Base-by-base conservation (phyloP, 2,113 vertebrate species). In the Phasianus colchicus region DNA sequence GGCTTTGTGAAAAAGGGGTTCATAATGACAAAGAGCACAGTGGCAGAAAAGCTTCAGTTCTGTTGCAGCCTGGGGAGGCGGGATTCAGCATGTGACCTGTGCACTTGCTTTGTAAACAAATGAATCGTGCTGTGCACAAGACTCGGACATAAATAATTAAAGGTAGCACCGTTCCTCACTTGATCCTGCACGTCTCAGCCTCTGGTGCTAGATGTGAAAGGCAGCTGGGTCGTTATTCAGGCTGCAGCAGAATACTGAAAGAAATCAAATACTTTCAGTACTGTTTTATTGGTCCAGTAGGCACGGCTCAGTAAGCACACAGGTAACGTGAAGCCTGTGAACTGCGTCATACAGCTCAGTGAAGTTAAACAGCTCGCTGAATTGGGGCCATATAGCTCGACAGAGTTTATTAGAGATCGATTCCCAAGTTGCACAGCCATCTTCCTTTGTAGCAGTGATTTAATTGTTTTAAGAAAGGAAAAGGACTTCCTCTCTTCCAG, bases 81-180 rank as follows among this genome's bases (percentile, higher is more conserved):
- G 1, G 4, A 6, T 89, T 55, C 85, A 89, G 91, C 72, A 17
- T 92, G 84, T 85, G 91, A 83, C 84, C 84, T 6, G 9, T 20
- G 74, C 36, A 66, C 13, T 13, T 65, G 73, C 67, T 92, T 87
- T 89, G 84, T 76, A 74, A 79, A 89, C 87, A 64, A 83, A 93
- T 93, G 47, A 91, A 22, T 88, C 82, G n/a, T 30, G 87, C 94
- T 90, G 85, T 18, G 89, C 85, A 6, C 76, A 34, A 52, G 84
- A 15, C 83, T 90, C 45, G 74, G 63, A 22, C 30, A 29, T 89
- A 83, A 89, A 89, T 95, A 91, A 94, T 87, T 94, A 67, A 92
- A 87, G 38, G 89, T 60, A 71, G 58, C 2, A 1, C 77, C 10
- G 82, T 21, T 86, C 69, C 65, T 86, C 61, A 0, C 79, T 91